Conservation (phyloP, 2,888 invertebrate species). For the Phorcus lineatus region DNA sequence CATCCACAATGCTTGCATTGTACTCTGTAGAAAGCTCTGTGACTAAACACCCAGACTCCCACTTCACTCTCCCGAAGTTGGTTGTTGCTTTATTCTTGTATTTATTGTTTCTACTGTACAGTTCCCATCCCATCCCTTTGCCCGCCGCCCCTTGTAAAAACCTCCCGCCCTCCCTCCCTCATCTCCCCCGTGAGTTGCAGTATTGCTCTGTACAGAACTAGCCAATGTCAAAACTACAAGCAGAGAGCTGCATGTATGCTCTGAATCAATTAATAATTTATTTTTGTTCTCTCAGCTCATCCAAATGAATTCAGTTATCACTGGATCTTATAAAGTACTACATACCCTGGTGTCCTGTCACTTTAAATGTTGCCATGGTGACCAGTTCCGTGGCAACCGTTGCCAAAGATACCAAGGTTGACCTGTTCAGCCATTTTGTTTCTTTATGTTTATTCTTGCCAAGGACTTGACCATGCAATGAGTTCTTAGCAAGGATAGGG, state of each 20-base stretch:
- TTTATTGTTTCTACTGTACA: constrained; percentile 1
- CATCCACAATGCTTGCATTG: neutral
- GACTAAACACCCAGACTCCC: neutral
- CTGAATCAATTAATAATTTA: neutral
- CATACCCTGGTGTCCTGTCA: constrained; percentile 8
- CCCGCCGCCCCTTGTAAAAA: neutral
- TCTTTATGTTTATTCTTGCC: neutral
- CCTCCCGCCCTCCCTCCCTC: neutral
- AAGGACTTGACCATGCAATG: neutral
- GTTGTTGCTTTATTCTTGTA: neutral
- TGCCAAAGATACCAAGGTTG: constrained; percentile 15
- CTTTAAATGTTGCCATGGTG: neutral
- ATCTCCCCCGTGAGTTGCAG: neutral
- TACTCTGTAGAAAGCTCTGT: too few species aligned
- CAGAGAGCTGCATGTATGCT: too few species aligned
- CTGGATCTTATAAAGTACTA: neutral
- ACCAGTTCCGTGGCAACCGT: neutral
- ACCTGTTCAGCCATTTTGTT: constrained; percentile 4
- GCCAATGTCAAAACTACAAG: neutral
- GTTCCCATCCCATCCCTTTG: neutral
- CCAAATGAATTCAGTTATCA: neutral
- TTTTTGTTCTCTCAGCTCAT: constrained; percentile 9
- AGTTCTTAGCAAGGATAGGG: neutral
- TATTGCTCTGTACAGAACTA: neutral
- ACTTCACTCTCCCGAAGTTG: neutral